phyloP scores from a whole-genome alignment of 2,888 invertebrate genomes.

The Parnassius orleans region DNA sequence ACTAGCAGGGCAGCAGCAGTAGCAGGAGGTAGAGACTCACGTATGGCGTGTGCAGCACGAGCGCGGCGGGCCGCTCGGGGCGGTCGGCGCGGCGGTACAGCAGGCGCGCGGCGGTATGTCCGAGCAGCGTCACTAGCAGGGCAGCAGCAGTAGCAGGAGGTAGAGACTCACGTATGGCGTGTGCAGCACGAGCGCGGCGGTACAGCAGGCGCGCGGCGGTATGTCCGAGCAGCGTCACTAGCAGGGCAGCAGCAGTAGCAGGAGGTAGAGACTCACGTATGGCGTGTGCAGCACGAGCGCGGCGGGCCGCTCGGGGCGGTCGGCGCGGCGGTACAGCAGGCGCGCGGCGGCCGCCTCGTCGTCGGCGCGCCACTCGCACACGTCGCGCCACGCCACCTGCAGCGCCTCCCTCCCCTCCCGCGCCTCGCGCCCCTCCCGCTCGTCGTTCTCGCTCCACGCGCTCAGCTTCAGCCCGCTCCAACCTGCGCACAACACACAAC shows the following conservation, averaged over 20 bases:
- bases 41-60: constrained; percentile 3
- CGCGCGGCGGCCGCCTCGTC: constrained; percentile 96
- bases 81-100: constrained; percentile 83
- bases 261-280: background rate
- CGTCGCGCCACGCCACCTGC: constrained; percentile 90
- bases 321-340: constrained; percentile 86
- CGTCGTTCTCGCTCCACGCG: constrained; percentile 83
- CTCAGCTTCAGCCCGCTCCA: constrained; percentile 86
- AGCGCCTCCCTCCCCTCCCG: constrained; percentile 87
- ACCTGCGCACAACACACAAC: constrained; percentile 53
- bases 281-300: constrained; percentile 3
- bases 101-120: constrained; percentile 88
- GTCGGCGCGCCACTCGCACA: constrained; percentile 93
- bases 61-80: constrained; percentile 7
- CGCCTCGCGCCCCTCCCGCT: constrained; percentile 81
- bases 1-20: no score
- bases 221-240: no score
- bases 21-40: background rate
- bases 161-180: constrained; percentile 42
- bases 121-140: no score
- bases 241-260: no score
- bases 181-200: background rate
- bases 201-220: background rate
- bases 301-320: constrained; percentile 24
- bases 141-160: no score